Conservation (phyloP, 2,113 vertebrate genomes). For the Sylvietta virens region DNA sequence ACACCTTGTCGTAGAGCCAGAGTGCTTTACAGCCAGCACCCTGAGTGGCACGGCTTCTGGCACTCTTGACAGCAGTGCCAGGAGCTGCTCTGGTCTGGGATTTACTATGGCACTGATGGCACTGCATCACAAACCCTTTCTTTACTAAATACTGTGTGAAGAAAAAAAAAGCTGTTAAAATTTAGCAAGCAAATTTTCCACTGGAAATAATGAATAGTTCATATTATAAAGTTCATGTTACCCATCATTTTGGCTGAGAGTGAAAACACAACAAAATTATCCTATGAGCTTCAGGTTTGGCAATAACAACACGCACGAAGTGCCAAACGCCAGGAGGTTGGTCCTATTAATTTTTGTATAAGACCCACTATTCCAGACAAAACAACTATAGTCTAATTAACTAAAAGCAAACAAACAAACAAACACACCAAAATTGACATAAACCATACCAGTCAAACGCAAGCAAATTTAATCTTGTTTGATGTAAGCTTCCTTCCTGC, state of each 20-base stretch:
- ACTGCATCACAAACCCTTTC: too few relatives aligned
- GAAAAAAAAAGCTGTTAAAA: conserved; percentile 16
- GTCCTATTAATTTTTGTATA: neutral
- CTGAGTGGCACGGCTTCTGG: too few relatives aligned
- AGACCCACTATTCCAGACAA: neutral
- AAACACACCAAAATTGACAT: neutral
- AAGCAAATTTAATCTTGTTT: neutral
- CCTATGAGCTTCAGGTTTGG: neutral
- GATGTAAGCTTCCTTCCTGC: neutral
- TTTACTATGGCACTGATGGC: too few relatives aligned
- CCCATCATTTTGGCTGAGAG: neutral
- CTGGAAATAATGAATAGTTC: conserved; percentile 54
- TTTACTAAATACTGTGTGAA: conserved; percentile 35
- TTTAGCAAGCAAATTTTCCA: conserved; percentile 34
- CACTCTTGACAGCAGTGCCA: too few relatives aligned
- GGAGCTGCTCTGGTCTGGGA: too few relatives aligned
- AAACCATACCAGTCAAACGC: neutral
- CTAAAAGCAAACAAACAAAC: neutral
- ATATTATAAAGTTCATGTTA: conserved; percentile 31
- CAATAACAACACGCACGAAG: neutral
- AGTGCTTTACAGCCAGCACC: too few relatives aligned
- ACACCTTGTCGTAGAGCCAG: too few relatives aligned
- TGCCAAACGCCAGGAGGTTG: neutral
- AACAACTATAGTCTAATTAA: neutral
- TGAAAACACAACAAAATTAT: neutral